Base-by-base conservation (phyloP, 2,113 vertebrate species). In the Protobothrops mucrosquamatus region DNA sequence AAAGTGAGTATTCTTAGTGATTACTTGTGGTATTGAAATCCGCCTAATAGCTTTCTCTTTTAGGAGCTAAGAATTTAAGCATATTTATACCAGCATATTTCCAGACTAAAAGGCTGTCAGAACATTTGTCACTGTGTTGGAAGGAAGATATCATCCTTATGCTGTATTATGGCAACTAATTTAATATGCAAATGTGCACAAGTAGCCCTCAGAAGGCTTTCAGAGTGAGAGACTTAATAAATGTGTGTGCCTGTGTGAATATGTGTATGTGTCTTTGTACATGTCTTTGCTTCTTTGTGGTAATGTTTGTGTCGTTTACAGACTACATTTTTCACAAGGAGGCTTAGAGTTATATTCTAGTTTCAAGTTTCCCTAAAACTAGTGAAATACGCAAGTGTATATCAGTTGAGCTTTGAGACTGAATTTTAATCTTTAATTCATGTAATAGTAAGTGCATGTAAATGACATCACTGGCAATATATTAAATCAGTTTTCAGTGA, bases 1-100 rank as follows among this genome's bases (percentile, higher is more conserved):
- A 97, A 98, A 97, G 98, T 98, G 97, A 98, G 97, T 98, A 97
- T 97, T 95, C 96, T 97, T 97, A 98, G 97, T 96, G 97, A 95
- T 97, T 97, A 97, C 97, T 98, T 97, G 97, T 96, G 96, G 93
- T 97, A 97, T 96, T 97, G 95, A 96, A 97, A 96, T 96, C 94
- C 14, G 95, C 74, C 96, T 51, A 96, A 97, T 97, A 93, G 96
- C 96, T 97, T 97, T 97, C 95, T 97, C 96, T 97, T 98, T 97
- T 95, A 97, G 97, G 95, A 97, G 93, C 51, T 20, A 96, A 96
- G 96, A 96, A 93, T 95, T 93, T 95, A 95, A 96, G 64, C 1
- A 14, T 96, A 61, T 61, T 89, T 86, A 29, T 52, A 86, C 95
- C 95, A 96, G 59, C 6, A 18, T 96, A 89, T 96, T 97, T 96